A percentile compares a stretch with the other conserved stretches of the same genome.
These are phyloP conservation scores for Diglossa cyanea DNA, from an alignment of 2,797 vertebrate genomes.

Conservation along the genomic window DNA sequence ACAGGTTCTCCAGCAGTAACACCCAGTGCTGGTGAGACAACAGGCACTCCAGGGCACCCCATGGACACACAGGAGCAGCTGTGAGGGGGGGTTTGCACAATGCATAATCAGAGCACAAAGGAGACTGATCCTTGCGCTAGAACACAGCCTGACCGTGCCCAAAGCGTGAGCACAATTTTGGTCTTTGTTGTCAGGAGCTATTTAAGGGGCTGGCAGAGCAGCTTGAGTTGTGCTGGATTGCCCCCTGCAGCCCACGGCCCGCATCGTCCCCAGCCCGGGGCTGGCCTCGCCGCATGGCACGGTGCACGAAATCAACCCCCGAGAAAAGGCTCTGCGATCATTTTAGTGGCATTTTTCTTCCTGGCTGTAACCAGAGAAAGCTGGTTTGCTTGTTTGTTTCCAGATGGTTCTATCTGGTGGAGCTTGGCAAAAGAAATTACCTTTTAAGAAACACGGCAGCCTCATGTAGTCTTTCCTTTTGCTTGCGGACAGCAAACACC, in stretches of 20 bases:
- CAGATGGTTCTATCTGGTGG: background rate
- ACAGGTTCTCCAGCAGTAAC: background rate
- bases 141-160: slow-evolving; percentile 35
- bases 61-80: background rate
- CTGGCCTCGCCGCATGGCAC: accelerated
- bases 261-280: background rate
- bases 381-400: background rate
- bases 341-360: background rate
- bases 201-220: background rate
- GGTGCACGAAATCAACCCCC: accelerated
- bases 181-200: slow-evolving; percentile 67
- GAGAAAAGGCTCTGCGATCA: background rate
- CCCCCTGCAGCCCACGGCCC: slow-evolving; percentile 67
- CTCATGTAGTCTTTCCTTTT: background rate
- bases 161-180: slow-evolving; percentile 11
- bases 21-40: accelerated
- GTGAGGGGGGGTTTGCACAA: background rate
- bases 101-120: slow-evolving; percentile 59
- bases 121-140: slow-evolving; percentile 34
- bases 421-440: slow-evolving; percentile 20
- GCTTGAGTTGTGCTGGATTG: slow-evolving; percentile 69
- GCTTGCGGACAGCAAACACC: background rate
- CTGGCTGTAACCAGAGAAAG: background rate
- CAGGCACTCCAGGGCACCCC: accelerated
- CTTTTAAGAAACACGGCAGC: slow-evolving; percentile 1